A percentile compares a stretch with the other conserved stretches of the same genome.
These are phyloP conservation scores for Thamnaconus septentrionalis DNA, from an alignment of 2,113 vertebrate species.

Conservation along the genomic window DNA sequence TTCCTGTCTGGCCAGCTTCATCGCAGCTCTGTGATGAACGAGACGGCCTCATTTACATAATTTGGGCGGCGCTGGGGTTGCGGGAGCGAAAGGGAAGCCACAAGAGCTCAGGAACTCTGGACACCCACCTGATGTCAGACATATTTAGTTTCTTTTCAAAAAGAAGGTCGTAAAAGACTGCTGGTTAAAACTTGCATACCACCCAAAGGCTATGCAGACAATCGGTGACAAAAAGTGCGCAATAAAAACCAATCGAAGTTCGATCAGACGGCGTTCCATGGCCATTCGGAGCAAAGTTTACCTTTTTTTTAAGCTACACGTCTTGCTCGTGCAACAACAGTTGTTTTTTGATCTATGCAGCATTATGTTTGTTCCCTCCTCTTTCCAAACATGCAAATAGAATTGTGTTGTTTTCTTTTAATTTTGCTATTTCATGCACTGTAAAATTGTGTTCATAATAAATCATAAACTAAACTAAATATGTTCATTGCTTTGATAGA, in stretches of 20 bases:
- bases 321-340: not conserved
- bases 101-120: conserved; percentile 21
- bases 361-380: too few species aligned
- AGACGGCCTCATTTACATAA: conserved; percentile 56
- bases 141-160: conserved; percentile 9
- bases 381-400: too few species aligned
- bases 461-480: too few species aligned
- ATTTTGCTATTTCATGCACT: too few species aligned
- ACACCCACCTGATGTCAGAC: conserved; percentile 37
- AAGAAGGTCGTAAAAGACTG: too few species aligned
- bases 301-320: not conserved
- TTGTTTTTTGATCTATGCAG: not conserved
- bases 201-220: too few species aligned
- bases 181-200: not conserved
- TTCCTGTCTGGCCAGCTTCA: conserved; percentile 46
- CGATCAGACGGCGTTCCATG: not conserved
- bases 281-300: not conserved
- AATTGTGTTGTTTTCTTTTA: too few species aligned
- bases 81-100: conserved; percentile 14
- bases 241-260: not conserved
- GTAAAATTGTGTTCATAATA: too few species aligned
- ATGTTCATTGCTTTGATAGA: too few species aligned
- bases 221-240: too few species aligned
- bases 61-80: conserved; percentile 13
- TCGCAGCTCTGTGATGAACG: conserved; percentile 38